Percentiles rank a stretch among this genome's conserved stretches.
These are phyloP conservation scores for Anguilla rostrata DNA, from an alignment of 2,113 vertebrate species.

Conservation along the genomic window DNA sequence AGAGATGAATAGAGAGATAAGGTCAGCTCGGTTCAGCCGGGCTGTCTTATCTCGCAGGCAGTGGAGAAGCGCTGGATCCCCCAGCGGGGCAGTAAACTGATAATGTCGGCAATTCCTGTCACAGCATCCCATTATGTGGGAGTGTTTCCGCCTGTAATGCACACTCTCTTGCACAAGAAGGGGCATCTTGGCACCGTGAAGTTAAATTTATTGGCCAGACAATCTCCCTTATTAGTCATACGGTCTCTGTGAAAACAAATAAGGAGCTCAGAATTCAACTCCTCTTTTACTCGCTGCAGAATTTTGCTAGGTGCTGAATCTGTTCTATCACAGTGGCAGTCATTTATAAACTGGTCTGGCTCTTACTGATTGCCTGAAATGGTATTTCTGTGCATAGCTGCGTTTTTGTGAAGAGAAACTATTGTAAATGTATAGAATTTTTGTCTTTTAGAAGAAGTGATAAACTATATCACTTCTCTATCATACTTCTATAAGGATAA, in stretches of 20 bases:
- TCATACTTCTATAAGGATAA: not conserved
- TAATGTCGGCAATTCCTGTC: conserved; percentile 22
- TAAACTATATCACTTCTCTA: too few species aligned
- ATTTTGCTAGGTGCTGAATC: not conserved
- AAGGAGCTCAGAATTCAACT: not conserved
- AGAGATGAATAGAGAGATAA: conserved; percentile 22
- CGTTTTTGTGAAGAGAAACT: not conserved
- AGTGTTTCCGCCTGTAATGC: not conserved
- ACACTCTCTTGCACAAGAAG: not conserved
- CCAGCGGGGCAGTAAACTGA: conserved; percentile 14
- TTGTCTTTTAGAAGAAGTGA: not conserved
- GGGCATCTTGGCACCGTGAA: not conserved
- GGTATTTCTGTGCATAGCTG: not conserved
- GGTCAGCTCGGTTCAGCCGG: conserved; percentile 14
- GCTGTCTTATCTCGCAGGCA: not conserved
- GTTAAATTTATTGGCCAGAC: not conserved
- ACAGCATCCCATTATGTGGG: conserved; percentile 14
- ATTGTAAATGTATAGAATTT: not conserved
- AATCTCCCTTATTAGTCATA: conserved; percentile 5
- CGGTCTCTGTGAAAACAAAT: not conserved
- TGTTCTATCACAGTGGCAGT: not conserved
- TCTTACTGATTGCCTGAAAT: not conserved
- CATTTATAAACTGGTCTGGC: not conserved
- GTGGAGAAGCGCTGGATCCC: not conserved
- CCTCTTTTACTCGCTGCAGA: not conserved